Evolutionary conservation across 2,888 invertebrate genomes (phyloP).

Genomic region (Nomada lathburiana): DNA sequence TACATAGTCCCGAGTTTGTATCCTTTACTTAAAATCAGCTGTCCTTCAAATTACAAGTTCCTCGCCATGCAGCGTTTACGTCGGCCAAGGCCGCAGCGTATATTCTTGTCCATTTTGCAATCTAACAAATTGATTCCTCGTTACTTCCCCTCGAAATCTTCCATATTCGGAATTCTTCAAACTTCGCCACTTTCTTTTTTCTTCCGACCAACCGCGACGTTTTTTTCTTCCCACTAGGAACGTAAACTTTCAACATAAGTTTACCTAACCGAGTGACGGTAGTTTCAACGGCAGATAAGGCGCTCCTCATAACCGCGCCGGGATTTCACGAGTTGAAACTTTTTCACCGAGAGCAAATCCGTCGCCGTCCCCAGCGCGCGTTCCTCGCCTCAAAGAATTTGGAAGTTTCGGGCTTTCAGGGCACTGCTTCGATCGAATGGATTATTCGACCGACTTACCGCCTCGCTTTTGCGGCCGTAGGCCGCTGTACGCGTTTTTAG

Average conservation of each 20-base stretch:
- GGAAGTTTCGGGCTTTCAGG: constrained; percentile 58
- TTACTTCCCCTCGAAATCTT: constrained; percentile 37
- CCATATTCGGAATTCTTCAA: constrained; percentile 40
- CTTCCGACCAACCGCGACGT: constrained; percentile 39
- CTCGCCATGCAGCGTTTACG: neutral
- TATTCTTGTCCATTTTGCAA: neutral
- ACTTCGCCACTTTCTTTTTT: constrained; percentile 13
- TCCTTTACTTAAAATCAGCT: too few relatives aligned
- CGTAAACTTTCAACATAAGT: constrained; percentile 69
- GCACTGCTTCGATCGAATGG: constrained; percentile 57
- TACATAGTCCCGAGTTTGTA: too few relatives aligned
- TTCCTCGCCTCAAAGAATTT: constrained; percentile 44
- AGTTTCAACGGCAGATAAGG: constrained; percentile 71
- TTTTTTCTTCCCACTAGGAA: constrained; percentile 64
- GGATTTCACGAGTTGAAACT: constrained; percentile 73
- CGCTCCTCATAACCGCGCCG: constrained; percentile 73
- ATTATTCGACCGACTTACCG: constrained; percentile 63
- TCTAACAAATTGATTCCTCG: constrained; percentile 25
- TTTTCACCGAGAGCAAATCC: constrained; percentile 71
- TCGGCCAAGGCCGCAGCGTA: neutral
- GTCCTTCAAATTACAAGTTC: too few relatives aligned
- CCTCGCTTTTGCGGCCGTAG: constrained; percentile 34
- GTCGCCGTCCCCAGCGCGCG: constrained; percentile 56
- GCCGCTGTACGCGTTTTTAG: constrained; percentile 30
- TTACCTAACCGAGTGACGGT: constrained; percentile 74